These are phyloP conservation scores for Proteles cristata DNA, from an alignment of 2,113 vertebrate species.

Conservation along the genomic window DNA sequence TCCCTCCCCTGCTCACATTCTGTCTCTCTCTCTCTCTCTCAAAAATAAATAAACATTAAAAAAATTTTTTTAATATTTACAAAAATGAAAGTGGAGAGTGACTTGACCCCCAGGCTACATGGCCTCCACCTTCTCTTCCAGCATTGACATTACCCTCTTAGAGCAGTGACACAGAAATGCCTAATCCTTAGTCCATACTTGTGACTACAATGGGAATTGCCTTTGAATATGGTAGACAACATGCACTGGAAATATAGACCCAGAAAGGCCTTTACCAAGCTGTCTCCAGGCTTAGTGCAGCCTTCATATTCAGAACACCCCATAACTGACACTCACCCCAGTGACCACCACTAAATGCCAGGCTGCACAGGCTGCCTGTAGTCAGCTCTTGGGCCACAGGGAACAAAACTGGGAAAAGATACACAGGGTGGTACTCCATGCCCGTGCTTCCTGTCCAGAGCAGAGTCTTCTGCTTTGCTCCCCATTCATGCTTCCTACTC, in stretches of 20 bases:
- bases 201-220: neutral
- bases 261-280: neutral
- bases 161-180: neutral
- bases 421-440: neutral
- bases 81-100: neutral
- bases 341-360: neutral
- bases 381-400: neutral
- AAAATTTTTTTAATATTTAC: neutral
- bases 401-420: neutral
- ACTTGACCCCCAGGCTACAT: neutral
- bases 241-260: neutral
- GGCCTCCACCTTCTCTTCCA: neutral
- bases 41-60: too few species aligned
- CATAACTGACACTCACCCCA: neutral
- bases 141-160: neutral
- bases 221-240: neutral
- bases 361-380: neutral
- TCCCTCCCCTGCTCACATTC: too few species aligned
- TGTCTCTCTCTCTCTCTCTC: too few species aligned
- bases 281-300: neutral
- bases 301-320: neutral
- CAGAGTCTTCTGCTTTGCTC: neutral
- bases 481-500: neutral
- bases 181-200: neutral
- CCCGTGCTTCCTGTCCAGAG: neutral